Percentiles rank a stretch among this genome's conserved stretches.
Conservation (phyloP, 2,113 vertebrate genomes). For the Thymallus thymallus region DNA sequence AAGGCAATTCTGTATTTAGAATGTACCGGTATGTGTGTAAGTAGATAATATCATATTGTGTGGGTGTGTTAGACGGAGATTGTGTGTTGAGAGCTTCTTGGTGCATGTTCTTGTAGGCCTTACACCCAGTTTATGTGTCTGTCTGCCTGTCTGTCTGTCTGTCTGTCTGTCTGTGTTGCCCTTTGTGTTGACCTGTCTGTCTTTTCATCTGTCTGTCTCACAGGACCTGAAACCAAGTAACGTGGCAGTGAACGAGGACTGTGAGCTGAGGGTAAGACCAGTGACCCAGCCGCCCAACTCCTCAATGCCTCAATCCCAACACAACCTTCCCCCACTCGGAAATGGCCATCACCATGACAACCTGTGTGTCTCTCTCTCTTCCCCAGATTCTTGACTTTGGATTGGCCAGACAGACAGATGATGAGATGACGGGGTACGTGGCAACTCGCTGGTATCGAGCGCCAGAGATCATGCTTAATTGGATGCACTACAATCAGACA, state of each 20-base stretch:
- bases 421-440: slow-evolving; percentile 98
- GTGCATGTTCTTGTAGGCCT: background rate
- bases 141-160: background rate
- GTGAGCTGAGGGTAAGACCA: slow-evolving; percentile 87
- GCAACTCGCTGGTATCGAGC: slow-evolving; percentile 97
- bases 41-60: background rate
- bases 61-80: too few species aligned
- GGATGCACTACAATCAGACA: slow-evolving; percentile 99
- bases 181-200: background rate
- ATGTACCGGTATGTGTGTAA: background rate
- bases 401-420: slow-evolving; percentile 92
- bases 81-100: background rate
- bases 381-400: slow-evolving; percentile 94
- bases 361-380: background rate
- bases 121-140: background rate
- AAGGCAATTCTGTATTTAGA: background rate
- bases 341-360: background rate
- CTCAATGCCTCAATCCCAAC: background rate
- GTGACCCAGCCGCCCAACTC: background rate
- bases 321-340: background rate
- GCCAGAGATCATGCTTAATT: slow-evolving; percentile 97
- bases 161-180: background rate
- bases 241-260: slow-evolving; percentile 95
- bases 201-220: slow-evolving; percentile 5
- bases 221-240: slow-evolving; percentile 98